These are phyloP conservation scores for Drosophila ambigua DNA, from an alignment of 1,140 invertebrate genomes.

Conservation along the genomic window DNA sequence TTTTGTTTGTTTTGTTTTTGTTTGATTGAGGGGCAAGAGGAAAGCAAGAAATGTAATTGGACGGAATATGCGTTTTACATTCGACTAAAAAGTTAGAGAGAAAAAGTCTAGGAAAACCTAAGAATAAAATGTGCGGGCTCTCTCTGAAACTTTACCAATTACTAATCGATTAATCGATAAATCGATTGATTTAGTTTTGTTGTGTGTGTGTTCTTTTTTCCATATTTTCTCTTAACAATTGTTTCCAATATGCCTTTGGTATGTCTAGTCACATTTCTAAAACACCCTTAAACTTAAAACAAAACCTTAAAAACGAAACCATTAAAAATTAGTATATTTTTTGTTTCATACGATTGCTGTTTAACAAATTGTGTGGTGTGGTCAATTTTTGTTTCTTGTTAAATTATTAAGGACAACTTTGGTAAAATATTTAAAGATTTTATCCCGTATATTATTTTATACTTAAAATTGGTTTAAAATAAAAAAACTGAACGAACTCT, in stretches of 20 bases:
- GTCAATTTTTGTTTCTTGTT: conserved; percentile 59
- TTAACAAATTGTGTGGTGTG: conserved; percentile 53
- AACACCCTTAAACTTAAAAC: conserved; percentile 40
- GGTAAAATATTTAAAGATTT: conserved; percentile 69
- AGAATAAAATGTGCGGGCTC: conserved; percentile 21
- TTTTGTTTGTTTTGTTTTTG: not conserved
- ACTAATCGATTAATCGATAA: conserved; percentile 27
- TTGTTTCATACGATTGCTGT: conserved; percentile 42
- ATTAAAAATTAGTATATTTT: conserved; percentile 51
- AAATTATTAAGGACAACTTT: conserved; percentile 83
- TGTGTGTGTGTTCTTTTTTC: conserved; percentile 12
- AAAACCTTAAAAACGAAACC: conserved; percentile 59
- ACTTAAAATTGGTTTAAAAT: conserved; percentile 55
- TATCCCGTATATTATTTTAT: conserved; percentile 41
- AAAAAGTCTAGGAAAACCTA: conserved; percentile 40
- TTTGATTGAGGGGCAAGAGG: conserved; percentile 50
- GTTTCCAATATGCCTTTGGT: conserved; percentile 80
- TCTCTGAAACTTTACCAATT: conserved; percentile 45
- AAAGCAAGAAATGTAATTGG: conserved; percentile 81
- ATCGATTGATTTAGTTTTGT: conserved; percentile 18
- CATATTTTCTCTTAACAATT: conserved; percentile 40
- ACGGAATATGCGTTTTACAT: conserved; percentile 79
- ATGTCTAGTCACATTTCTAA: conserved; percentile 75
- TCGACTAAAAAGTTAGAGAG: conserved; percentile 64
- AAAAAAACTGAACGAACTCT: conserved; percentile 43